phyloP scores from a whole-genome alignment of 92 coral and sea anemone species.

The Palythoa grandis region DNA sequence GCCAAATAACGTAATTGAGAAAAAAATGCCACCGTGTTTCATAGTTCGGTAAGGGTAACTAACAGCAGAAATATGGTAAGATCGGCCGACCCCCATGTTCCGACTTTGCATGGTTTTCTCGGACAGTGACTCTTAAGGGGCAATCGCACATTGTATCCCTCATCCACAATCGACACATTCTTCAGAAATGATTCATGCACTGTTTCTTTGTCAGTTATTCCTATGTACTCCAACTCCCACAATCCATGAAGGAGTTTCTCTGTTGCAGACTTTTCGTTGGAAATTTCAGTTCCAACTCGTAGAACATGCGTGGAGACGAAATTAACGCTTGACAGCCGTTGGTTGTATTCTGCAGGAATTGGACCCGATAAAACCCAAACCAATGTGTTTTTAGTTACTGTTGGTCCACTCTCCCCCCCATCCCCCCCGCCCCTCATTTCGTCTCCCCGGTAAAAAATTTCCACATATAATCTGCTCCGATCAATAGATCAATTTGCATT shows the following conservation, averaged over 20 bases:
- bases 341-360: conserved; percentile 5
- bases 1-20: no score
- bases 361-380: conserved; percentile 77
- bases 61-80: no score
- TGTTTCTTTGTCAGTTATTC: conserved; percentile 50
- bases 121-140: no score
- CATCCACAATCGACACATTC: conserved; percentile 46
- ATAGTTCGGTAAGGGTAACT: no score
- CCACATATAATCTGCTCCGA: conserved; percentile 63
- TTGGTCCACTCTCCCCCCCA: conserved; percentile 59
- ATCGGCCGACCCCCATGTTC: no score
- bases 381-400: conserved; percentile 43
- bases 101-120: no score
- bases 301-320: conserved; percentile 57
- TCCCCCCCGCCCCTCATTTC: no score
- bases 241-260: conserved; percentile 11
- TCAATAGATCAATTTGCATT: conserved; percentile 50
- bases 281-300: neutral
- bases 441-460: conserved; percentile 57
- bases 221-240: conserved; percentile 49
- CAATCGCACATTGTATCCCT: conserved; percentile 44
- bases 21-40: no score
- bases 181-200: conserved; percentile 52
- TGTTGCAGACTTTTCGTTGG: neutral
- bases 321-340: conserved; percentile 57